Percentiles rank a stretch among this genome's conserved stretches.
Evolutionary conservation across 2,888 invertebrate genomes (phyloP).

Genomic region (Pemphredon lugubris): DNA sequence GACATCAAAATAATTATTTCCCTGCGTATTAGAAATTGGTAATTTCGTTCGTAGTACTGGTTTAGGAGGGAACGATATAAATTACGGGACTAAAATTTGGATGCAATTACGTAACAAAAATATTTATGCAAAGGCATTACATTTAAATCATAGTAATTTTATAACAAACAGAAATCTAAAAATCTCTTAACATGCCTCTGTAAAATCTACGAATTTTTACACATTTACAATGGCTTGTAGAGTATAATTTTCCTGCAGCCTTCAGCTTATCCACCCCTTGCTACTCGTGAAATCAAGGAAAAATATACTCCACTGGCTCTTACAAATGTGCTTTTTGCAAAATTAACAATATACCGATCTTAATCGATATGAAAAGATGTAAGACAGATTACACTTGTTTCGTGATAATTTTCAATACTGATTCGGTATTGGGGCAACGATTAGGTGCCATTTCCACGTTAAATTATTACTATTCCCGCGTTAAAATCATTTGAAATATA

Average conservation of each 20-base stretch:
- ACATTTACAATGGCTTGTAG: too few relatives aligned
- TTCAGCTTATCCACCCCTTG: too few relatives aligned
- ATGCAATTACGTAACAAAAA: neutral
- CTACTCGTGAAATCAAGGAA: too few relatives aligned
- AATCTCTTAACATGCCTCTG: too few relatives aligned
- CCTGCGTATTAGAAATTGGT: conserved; percentile 6
- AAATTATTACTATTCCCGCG: conserved; percentile 39
- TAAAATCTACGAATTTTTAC: too few relatives aligned
- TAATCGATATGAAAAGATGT: conserved; percentile 5
- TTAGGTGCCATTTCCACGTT: conserved; percentile 55
- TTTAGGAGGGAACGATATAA: neutral
- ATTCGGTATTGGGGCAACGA: conserved; percentile 46
- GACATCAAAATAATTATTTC: conserved; percentile 4
- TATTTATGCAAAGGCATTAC: too few relatives aligned
- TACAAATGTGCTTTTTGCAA: too few relatives aligned
- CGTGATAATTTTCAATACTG: conserved; percentile 49
- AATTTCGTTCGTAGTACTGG: neutral
- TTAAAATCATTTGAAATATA: conserved; percentile 44
- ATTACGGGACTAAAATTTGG: neutral
- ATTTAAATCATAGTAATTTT: too few relatives aligned
- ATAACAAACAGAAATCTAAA: too few relatives aligned
- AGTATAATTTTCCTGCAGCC: too few relatives aligned
- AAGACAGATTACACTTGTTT: conserved; percentile 4
- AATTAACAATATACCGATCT: neutral
- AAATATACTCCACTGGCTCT: too few relatives aligned